phyloP scores from a whole-genome alignment of 2,797 vertebrate species.

The Anguilla megastoma region DNA sequence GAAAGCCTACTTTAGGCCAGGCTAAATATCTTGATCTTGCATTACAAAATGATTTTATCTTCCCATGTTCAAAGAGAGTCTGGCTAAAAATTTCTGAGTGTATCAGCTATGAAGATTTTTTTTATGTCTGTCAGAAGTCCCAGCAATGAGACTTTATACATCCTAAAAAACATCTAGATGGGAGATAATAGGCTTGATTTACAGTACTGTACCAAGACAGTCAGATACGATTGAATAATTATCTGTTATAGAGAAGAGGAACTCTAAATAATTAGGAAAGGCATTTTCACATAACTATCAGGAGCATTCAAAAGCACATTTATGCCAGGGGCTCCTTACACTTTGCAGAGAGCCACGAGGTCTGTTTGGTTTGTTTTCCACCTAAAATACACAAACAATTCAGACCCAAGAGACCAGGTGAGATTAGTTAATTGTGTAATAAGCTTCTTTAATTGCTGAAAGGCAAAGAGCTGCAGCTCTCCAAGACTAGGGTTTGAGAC shows the following conservation, averaged over 20 bases:
- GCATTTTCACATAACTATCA: background rate
- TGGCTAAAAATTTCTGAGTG: background rate
- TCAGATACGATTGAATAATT: background rate
- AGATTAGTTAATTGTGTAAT: background rate
- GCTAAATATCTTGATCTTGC: background rate
- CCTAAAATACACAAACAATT: background rate
- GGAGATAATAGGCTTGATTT: background rate
- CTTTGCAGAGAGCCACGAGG: too few relatives aligned
- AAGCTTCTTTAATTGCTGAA: background rate
- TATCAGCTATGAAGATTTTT: background rate
- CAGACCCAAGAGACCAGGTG: background rate
- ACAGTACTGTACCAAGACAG: background rate
- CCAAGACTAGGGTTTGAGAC: too few relatives aligned
- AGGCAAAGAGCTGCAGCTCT: background rate
- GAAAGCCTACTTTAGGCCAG: background rate
- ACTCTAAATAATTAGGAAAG: background rate
- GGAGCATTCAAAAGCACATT: background rate
- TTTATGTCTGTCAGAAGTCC: background rate
- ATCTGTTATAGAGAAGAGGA: background rate
- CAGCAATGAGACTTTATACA: background rate
- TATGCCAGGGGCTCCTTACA: too few relatives aligned
- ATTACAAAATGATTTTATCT: background rate
- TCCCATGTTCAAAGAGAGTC: background rate
- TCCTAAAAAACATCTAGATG: background rate
- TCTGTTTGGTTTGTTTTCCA: background rate